Conservation (phyloP, 1,140 invertebrate species). For the Eufriesea mexicana region DNA sequence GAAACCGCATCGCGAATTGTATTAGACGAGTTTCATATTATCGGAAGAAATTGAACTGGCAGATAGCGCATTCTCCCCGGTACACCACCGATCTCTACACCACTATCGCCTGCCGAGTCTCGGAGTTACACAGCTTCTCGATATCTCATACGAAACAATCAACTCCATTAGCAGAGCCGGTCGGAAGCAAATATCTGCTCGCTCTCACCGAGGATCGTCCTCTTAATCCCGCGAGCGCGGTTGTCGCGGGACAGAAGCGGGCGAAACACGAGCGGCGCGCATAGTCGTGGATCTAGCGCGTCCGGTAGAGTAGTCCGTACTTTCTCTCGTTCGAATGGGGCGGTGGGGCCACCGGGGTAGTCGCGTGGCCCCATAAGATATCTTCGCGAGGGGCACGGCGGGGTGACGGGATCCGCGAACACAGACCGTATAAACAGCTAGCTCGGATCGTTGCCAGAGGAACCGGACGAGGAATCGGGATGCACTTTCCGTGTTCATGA, state of each 20-base stretch:
- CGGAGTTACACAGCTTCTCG: too few relatives aligned
- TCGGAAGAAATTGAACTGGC: too few relatives aligned
- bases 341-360: conserved; percentile 68
- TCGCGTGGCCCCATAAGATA: conserved; percentile 73
- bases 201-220: not conserved
- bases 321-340: conserved; percentile 16
- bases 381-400: conserved; percentile 24
- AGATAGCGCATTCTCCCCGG: too few relatives aligned
- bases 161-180: conserved; percentile 24
- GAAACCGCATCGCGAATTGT: too few relatives aligned
- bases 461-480: conserved; percentile 76
- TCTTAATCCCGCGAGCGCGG: conserved; percentile 29
- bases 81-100: too few relatives aligned
- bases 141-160: not conserved
- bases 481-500: conserved; percentile 82
- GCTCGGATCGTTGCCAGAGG: conserved; percentile 6
- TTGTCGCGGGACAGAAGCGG: not conserved
- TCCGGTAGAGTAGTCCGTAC: not conserved
- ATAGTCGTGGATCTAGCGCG: not conserved
- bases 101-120: too few relatives aligned
- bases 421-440: conserved; percentile 61
- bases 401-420: conserved; percentile 39
- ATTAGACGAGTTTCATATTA: too few relatives aligned
- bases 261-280: not conserved
- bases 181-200: conserved; percentile 21